Evolutionary conservation across 2,113 vertebrate genomes (phyloP).

Genomic region (Arvicanthis niloticus): DNA sequence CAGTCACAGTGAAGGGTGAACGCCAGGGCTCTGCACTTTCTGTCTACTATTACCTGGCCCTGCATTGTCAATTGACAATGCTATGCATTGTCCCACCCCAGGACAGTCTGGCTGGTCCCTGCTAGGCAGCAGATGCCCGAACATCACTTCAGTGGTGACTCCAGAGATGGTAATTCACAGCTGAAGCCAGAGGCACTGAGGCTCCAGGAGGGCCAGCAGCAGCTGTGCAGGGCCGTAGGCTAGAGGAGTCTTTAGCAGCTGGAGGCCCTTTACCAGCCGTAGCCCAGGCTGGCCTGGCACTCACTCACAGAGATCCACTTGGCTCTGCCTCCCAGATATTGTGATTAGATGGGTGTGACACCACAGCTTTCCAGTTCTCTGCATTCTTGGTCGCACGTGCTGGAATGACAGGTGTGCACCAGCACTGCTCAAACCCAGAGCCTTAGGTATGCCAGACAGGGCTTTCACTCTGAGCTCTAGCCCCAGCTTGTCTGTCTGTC

Average conservation of each 20-base stretch:
- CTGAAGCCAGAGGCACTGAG: background rate
- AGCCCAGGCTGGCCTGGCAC: background rate
- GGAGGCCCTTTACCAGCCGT: background rate
- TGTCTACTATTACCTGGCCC: background rate
- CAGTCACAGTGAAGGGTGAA: no score
- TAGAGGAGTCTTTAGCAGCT: no score
- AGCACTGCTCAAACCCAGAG: background rate
- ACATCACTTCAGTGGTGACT: background rate
- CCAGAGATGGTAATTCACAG: background rate
- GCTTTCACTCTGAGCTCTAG: background rate
- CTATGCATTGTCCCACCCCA: background rate
- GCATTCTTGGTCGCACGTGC: background rate
- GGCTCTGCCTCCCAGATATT: background rate
- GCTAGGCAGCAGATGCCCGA: background rate
- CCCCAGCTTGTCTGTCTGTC: background rate
- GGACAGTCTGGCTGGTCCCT: background rate
- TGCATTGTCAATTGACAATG: no score
- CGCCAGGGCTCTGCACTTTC: background rate
- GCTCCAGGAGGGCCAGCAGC: no score
- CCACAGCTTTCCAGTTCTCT: background rate
- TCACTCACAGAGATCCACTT: background rate
- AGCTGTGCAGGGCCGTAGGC: background rate
- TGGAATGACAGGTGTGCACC: background rate
- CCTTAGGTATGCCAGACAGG: background rate
- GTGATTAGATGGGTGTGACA: background rate